Percentiles rank a stretch among this genome's conserved stretches.
Conservation (phyloP, 2,113 vertebrate genomes). For the Oreocharis arfaki region DNA sequence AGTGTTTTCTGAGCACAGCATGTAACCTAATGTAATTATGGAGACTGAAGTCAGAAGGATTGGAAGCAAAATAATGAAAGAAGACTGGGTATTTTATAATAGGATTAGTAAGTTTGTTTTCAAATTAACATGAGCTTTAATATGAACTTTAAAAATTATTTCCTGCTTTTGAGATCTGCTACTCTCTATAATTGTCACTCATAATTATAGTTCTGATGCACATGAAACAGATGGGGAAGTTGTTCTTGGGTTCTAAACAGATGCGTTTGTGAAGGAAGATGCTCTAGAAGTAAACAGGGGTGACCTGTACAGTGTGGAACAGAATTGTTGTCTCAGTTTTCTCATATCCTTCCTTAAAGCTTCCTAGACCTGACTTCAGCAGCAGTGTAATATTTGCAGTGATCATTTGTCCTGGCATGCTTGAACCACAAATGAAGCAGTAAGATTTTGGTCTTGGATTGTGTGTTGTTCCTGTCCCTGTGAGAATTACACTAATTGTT, state of each 20-base stretch:
- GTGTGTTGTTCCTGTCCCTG: not conserved
- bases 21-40: not conserved
- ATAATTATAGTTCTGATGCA: not conserved
- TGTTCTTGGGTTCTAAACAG: not conserved
- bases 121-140: not conserved
- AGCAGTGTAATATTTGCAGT: not conserved
- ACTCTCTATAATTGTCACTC: not conserved
- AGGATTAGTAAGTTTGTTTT: not conserved
- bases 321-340: not conserved
- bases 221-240: not conserved
- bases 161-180: not conserved
- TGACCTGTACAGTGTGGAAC: not conserved
- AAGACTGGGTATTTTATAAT: not conserved
- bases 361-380: not conserved
- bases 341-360: not conserved
- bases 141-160: not conserved
- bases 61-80: not conserved
- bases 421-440: not conserved
- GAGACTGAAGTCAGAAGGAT: not conserved
- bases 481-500: not conserved
- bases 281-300: not conserved
- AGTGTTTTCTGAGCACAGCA: not conserved
- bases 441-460: not conserved
- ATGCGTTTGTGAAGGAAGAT: not conserved
- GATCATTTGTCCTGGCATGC: not conserved